Evolutionary conservation across 2,113 vertebrate species (phyloP).

Genomic region (Bettongia penicillata): DNA sequence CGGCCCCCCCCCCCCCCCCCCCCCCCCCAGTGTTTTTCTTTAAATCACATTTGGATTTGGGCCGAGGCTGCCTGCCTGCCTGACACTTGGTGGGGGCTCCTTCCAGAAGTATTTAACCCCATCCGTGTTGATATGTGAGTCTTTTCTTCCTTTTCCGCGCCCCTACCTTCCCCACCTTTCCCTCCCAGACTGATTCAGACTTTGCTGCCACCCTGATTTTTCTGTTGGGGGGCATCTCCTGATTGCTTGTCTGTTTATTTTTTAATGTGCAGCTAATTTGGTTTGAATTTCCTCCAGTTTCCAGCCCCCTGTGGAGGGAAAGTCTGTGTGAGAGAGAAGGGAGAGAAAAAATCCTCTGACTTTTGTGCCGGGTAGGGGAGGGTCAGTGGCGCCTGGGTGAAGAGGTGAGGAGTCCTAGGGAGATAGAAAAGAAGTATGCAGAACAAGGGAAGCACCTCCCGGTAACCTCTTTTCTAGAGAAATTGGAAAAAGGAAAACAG

Average conservation of each 20-base stretch:
- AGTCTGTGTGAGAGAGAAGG: conserved; percentile 22
- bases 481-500: background rate
- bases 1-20: conserved; percentile 44
- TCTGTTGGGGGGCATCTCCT: conserved; percentile 73
- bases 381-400: conserved; percentile 53
- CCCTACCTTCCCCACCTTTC: background rate
- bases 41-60: conserved; percentile 62
- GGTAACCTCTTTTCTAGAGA: conserved; percentile 22
- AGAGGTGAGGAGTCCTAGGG: conserved; percentile 59
- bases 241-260: conserved; percentile 76
- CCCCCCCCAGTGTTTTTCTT: conserved; percentile 57
- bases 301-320: conserved; percentile 59
- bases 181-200: conserved; percentile 56
- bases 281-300: conserved; percentile 73
- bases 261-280: conserved; percentile 78
- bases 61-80: conserved; percentile 33
- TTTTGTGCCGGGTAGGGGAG: conserved; percentile 52
- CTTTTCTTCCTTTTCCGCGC: background rate
- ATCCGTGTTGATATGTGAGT: conserved; percentile 26
- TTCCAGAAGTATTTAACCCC: conserved; percentile 50
- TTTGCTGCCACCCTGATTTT: conserved; percentile 63
- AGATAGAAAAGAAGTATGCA: conserved; percentile 72
- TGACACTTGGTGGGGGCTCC: conserved; percentile 35
- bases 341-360: conserved; percentile 26
- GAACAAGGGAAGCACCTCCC: conserved; percentile 61